A percentile compares a stretch with the other conserved stretches of the same genome.
Conservation (phyloP, 1,140 invertebrate genomes). For the Drosophila bipectinata region DNA sequence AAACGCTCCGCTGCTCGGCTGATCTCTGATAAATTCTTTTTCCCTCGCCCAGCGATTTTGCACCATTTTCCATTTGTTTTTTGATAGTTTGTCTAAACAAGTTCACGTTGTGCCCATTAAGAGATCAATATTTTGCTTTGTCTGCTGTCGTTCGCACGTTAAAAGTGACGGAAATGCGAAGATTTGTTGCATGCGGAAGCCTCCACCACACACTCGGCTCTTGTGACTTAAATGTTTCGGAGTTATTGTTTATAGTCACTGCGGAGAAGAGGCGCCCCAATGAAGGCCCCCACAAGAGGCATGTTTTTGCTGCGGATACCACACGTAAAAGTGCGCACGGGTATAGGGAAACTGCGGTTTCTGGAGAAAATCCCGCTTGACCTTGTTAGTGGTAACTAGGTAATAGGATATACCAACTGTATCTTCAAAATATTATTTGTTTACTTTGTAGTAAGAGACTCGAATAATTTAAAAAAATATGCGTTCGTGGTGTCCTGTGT, state of each 20-base stretch:
- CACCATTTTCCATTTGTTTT: slow-evolving; percentile 40
- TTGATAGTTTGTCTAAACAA: slow-evolving; percentile 48
- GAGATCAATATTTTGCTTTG: slow-evolving; percentile 74
- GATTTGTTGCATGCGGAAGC: slow-evolving; percentile 79
- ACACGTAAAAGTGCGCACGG: slow-evolving; percentile 23
- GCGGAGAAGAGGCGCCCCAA: slow-evolving; percentile 5
- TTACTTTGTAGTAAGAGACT: too few relatives aligned
- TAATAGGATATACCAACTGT: neutral
- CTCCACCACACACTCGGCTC: slow-evolving; percentile 31
- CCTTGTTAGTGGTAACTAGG: slow-evolving; percentile 11
- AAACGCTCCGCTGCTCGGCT: slow-evolving; percentile 68
- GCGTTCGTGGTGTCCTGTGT: too few relatives aligned
- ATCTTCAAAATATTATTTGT: neutral
- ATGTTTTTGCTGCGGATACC: slow-evolving; percentile 6
- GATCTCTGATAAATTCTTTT: slow-evolving; percentile 72
- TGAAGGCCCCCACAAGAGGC: slow-evolving; percentile 14
- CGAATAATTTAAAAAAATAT: too few relatives aligned
- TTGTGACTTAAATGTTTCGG: slow-evolving; percentile 52
- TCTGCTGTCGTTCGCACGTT: slow-evolving; percentile 63
- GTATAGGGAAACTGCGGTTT: slow-evolving; percentile 21
- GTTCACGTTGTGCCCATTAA: slow-evolving; percentile 64
- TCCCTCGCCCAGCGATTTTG: slow-evolving; percentile 16
- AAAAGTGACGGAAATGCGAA: slow-evolving; percentile 73
- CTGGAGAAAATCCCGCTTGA: neutral
- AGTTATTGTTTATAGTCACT: slow-evolving; percentile 62